Conservation (phyloP, 2,113 vertebrate genomes). For the Hypocryptadius cinnamomeus region DNA sequence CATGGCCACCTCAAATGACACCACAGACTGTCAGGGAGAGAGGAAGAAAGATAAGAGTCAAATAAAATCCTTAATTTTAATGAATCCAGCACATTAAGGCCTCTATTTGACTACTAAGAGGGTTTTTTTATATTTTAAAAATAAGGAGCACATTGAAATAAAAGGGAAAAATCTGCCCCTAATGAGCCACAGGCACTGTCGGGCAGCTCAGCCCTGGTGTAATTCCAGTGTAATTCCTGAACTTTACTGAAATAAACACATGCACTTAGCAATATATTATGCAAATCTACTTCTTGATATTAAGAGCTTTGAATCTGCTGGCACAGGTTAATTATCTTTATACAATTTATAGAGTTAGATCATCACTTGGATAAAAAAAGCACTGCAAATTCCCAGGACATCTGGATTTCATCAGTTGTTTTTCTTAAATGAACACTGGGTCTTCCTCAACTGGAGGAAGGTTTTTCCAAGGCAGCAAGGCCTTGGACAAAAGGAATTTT, state of each 20-base stretch:
- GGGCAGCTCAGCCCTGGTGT: neutral
- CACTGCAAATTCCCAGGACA: neutral
- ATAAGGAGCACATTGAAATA: neutral
- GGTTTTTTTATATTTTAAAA: neutral
- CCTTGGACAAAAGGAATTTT: neutral
- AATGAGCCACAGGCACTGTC: neutral
- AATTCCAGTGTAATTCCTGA: neutral
- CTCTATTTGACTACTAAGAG: neutral
- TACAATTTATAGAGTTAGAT: neutral
- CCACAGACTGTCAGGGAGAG: neutral
- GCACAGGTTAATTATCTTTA: neutral
- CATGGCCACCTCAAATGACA: constrained; percentile 60
- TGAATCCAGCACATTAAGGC: neutral
- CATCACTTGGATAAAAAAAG: neutral
- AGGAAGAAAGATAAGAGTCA: neutral
- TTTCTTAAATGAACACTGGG: neutral
- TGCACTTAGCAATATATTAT: neutral
- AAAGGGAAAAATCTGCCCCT: neutral
- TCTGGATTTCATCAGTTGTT: neutral
- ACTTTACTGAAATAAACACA: neutral
- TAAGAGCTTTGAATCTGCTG: neutral
- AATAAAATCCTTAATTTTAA: constrained; percentile 11
- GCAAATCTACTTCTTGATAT: neutral
- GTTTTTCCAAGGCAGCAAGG: neutral
- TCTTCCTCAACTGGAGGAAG: neutral